A percentile compares a stretch with the other conserved stretches of the same genome.
These are phyloP conservation scores for Phylloscopus whistleri DNA, from an alignment of 2,113 vertebrate genomes.

Conservation along the genomic window DNA sequence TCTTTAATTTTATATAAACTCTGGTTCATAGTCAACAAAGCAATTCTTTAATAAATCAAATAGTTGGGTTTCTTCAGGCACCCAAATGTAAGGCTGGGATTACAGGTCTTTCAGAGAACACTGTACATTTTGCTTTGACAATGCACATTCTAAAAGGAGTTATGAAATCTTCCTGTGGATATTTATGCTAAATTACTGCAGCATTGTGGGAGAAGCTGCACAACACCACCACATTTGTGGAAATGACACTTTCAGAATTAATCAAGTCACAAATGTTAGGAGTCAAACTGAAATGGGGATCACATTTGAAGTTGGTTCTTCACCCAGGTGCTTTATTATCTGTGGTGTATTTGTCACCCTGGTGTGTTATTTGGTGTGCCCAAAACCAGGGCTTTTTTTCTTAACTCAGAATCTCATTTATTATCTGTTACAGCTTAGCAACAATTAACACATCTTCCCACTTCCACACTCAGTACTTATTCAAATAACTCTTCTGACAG, in stretches of 20 bases:
- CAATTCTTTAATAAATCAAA: not conserved
- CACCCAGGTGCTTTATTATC: not conserved
- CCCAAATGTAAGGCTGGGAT: not conserved
- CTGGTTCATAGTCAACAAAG: not conserved
- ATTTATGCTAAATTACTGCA: not conserved
- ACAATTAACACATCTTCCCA: constrained; percentile 6
- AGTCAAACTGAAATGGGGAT: not conserved
- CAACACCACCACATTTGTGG: not conserved
- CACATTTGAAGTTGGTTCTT: not conserved
- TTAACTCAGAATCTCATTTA: not conserved
- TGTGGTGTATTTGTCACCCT: not conserved
- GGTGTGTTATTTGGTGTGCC: not conserved
- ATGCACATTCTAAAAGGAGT: not conserved
- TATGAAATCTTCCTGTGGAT: not conserved
- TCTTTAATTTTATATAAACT: not conserved
- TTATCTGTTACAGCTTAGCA: not conserved
- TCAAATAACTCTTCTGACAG: not conserved
- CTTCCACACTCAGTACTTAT: not conserved
- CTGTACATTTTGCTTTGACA: not conserved
- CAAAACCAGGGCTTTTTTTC: not conserved
- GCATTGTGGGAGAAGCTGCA: not conserved
- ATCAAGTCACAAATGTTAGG: not conserved
- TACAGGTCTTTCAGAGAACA: not conserved
- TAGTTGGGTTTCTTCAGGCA: not conserved
- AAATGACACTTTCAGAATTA: not conserved